Evolutionary conservation across 2,113 vertebrate genomes (phyloP), one percentile per base, ranked within the genome.

Genomic region (Willisornis vidua): DNA sequence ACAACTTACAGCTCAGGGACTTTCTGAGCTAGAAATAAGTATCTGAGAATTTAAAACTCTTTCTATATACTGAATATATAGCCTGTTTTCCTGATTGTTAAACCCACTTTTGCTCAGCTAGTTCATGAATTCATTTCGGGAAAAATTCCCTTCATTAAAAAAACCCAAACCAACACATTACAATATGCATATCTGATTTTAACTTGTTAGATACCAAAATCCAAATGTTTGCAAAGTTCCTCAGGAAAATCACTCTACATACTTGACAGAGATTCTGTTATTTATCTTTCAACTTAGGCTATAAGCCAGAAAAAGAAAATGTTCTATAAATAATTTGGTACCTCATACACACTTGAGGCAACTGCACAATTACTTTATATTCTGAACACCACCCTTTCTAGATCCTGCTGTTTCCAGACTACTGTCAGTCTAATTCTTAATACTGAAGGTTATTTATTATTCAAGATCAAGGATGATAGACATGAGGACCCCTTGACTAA

Each of bases 361-460:
- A 87, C 55, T 77, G 16, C n/a, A 90, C 39, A 55, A 70, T 92
- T 90, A 85, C 68, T 85, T 95, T 86, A 70, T 89, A 90, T 77
- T 70, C 59, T 85, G 84, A 94, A 68, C 41, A 90, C 13, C 65
- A 37, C n/a, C 81, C 46, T 94, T 96, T 87, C 63, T 61, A 95
- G 37, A 87, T 87, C 54, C 73, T 66, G 39, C 35, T 52, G 57
- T 89, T n/a, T 39, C 31, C 72, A 74, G 72, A 87, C 46, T 90
- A 66, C 67, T 85, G 86, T 90, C 41, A 95, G 66, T 63, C n/a
- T 75, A 90, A 93, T 65, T 63, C 59, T 93, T 85, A 93, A 95
- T 19, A 67, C 46, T 84, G 63, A 49, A 89, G 20, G 33, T 82
- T 49, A 76, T 85, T 93, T 70, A 87, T 51, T 91, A 39, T 62